Evolutionary conservation across 2,888 invertebrate genomes (phyloP).

Genomic region (Labia minor): DNA sequence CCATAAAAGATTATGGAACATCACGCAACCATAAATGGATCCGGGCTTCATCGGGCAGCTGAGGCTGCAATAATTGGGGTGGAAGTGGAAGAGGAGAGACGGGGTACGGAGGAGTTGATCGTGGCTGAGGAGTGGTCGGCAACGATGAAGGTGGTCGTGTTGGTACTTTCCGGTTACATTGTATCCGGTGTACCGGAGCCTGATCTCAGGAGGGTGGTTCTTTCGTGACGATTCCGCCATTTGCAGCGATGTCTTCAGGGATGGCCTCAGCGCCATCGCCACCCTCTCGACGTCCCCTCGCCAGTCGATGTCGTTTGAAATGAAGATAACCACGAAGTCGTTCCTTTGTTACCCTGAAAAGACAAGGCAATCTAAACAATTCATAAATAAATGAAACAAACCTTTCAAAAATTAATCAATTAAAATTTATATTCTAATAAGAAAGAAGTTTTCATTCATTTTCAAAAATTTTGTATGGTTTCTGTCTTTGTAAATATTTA

Average conservation of each 20-base stretch:
- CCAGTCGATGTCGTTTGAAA: slow-evolving; percentile 37
- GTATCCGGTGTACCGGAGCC: neutral
- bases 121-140: neutral
- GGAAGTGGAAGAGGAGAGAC: neutral
- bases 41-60: neutral
- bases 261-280: neutral
- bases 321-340: slow-evolving; percentile 47
- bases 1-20: neutral
- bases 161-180: neutral
- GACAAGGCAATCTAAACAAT: neutral
- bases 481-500: too few relatives aligned
- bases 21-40: neutral
- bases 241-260: slow-evolving; percentile 16
- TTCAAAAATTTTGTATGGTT: too few relatives aligned
- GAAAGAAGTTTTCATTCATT: too few relatives aligned
- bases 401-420: neutral
- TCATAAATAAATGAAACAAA: neutral
- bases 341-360: slow-evolving; percentile 44
- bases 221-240: neutral
- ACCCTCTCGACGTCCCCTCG: slow-evolving; percentile 30
- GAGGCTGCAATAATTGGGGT: neutral
- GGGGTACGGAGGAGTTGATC: neutral
- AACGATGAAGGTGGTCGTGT: neutral
- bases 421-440: too few relatives aligned
- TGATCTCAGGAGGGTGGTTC: neutral